A percentile compares a stretch with the other conserved stretches of the same genome.
Evolutionary conservation across 1,140 invertebrate genomes (phyloP).

Genomic region (Bombus huntii): DNA sequence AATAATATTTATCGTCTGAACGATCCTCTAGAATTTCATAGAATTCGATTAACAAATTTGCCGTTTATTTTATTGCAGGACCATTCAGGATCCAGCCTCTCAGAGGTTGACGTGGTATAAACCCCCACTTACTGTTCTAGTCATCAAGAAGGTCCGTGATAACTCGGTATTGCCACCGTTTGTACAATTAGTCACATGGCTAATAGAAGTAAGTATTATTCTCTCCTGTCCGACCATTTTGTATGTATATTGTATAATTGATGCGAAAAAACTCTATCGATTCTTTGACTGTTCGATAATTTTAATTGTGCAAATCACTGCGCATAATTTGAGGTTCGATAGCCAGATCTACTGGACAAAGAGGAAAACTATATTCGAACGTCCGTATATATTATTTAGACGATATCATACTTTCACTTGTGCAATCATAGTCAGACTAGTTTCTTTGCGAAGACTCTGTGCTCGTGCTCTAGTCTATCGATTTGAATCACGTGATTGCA

Average conservation of each 20-base stretch:
- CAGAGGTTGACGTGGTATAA: conserved; percentile 98
- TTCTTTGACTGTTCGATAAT: neutral
- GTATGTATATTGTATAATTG: neutral
- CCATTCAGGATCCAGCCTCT: conserved; percentile 98
- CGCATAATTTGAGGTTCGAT: no score
- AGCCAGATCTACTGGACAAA: neutral
- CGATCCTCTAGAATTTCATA: no score
- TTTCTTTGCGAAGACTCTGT: neutral
- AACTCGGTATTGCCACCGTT: conserved; percentile 94
- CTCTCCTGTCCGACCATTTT: neutral
- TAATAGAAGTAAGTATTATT: conserved; percentile 89
- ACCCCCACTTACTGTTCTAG: conserved; percentile 95
- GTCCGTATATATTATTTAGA: neutral
- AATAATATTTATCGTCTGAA: no score
- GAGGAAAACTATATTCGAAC: neutral
- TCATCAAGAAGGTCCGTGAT: conserved; percentile 98
- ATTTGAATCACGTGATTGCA: conserved; percentile 4
- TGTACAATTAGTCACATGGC: conserved; percentile 96
- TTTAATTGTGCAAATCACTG: neutral
- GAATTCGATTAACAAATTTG: neutral
- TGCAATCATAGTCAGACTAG: neutral
- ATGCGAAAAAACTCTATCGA: neutral
- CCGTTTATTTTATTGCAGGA: conserved; percentile 85
- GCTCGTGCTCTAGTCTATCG: neutral
- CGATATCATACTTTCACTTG: neutral